Base-by-base conservation (phyloP, 2,113 vertebrate genomes). In the Andinoacara biseriatus region DNA sequence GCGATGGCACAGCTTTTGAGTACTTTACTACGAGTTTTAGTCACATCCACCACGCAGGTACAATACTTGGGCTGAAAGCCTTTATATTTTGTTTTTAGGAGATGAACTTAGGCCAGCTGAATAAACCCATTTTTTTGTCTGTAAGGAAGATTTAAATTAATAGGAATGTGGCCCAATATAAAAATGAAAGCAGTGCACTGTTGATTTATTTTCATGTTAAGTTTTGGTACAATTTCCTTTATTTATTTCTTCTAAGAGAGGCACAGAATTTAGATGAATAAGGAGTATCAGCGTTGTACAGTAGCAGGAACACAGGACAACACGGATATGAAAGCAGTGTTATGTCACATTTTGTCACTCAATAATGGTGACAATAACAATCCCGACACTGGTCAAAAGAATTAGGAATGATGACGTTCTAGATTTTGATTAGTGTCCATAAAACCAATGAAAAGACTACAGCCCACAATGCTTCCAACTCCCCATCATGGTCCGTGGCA, bases 361-460 rank as follows among this genome's bases (percentile, higher is more conserved):
- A n/a, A 35, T 0, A 38, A n/a, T n/a, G 3, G 2, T 35, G 18
- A 31, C 1, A 31, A 31, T 31, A 31, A 31, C 7, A 7, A 62
- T 62, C 60, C 5, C 35, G 35, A 7, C 0, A n/a, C n/a, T 62
- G 10, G 10, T 18, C 0, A 62, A 35, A 35, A 4, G 7, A 17
- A 62, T 31, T 31, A 31, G 31, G 31, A 31, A 31, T 31, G 5
- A 31, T 31, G 3, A 31, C 5, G 31, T 31, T 31, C 31, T 31
- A 31, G 31, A 31, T 31, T 31, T 31, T 31, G 3, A 31, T 31
- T 31, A n/a, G n/a, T n/a, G n/a, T n/a, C n/a, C n/a, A n/a, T n/a
- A n/a, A 62, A 52, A 52, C 3, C 18, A 3, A 52, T 52, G 49
- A 52, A 52, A 52, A 52, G 17, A 18, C 49, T 18, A 52, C 17